Conservation (phyloP, 2,113 vertebrate species). For the Zosterops borbonicus region DNA sequence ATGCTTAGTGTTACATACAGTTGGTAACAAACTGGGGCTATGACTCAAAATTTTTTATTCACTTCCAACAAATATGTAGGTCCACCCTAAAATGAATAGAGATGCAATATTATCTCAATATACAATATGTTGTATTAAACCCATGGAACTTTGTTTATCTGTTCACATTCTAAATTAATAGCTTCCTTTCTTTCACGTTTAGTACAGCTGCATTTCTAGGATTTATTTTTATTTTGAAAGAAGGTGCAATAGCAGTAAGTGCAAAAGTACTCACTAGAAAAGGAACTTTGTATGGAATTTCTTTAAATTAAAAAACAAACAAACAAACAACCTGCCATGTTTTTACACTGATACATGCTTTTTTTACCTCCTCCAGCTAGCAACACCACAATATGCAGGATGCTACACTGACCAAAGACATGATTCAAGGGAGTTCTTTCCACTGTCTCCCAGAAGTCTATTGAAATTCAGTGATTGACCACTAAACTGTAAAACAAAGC, state of each 20-base stretch:
- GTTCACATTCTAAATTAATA: neutral
- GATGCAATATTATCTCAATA: neutral
- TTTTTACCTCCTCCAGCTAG: neutral
- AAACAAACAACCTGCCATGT: neutral
- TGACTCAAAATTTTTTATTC: neutral
- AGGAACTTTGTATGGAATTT: neutral
- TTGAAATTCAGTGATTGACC: neutral
- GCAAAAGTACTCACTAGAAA: neutral
- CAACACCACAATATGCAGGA: neutral
- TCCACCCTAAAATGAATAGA: neutral
- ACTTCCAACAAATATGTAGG: neutral
- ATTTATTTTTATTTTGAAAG: neutral
- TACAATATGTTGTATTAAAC: neutral
- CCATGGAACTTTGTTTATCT: neutral
- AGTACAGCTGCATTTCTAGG: neutral
- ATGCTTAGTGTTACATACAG: neutral
- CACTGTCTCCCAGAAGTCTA: neutral
- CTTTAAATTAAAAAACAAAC: neutral
- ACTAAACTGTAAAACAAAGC: neutral
- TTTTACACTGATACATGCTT: neutral
- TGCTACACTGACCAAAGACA: neutral
- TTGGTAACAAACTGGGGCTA: neutral
- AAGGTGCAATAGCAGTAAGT: neutral
- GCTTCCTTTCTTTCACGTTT: neutral
- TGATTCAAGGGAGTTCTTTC: neutral